Evolutionary conservation across 2,113 vertebrate genomes (phyloP), one percentile per base, ranked within the genome.

Genomic region (Oophaga pumilio): DNA sequence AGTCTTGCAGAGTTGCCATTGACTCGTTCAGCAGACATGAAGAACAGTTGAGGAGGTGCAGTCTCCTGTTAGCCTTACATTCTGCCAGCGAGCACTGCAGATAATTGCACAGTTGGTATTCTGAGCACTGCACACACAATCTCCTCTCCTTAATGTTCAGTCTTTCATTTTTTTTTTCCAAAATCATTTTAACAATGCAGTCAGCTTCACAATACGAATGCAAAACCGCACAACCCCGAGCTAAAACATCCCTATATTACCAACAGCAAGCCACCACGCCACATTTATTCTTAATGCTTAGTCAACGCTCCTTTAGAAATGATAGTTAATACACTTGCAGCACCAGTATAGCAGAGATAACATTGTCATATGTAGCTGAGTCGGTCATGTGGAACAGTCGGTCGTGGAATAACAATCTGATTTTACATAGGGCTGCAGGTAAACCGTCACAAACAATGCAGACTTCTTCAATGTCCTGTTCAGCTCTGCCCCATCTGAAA

Each of bases 41-140:
- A 59, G 68, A 83, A 74, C 79, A 88, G 80, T 76, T 77, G 80
- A 76, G 85, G 86, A 83, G 86, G 86, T 88, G 86, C 87, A 68
- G 79, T 77, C 87, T 88, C 69, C 87, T 83, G 33, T 77, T 59
- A 59, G 86, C 77, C 78, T 81, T 2, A 73, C 69, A 56, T 80
- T 87, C 86, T 84, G 80, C 80, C 80, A 76, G 69, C 24, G 86
- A 88, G 80, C 87, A 88, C 87, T 88, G 87, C 87, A 88, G 87
- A 88, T 88, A 88, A 88, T 88, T 88, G 80, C 71, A 83, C 80
- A 57, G 87, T 88, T 88, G 87, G 87, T 88, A 88, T 88, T 83
- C 87, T 68, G 53, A 59, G 81, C 87, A 88, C 87, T 88, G 87
- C 87, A 84, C 79, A 76, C 80, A 76, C 49, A 84, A 57, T 60